These are phyloP conservation scores for Agrochola lychnidis DNA, from an alignment of 2,888 invertebrate genomes.

Conservation along the genomic window DNA sequence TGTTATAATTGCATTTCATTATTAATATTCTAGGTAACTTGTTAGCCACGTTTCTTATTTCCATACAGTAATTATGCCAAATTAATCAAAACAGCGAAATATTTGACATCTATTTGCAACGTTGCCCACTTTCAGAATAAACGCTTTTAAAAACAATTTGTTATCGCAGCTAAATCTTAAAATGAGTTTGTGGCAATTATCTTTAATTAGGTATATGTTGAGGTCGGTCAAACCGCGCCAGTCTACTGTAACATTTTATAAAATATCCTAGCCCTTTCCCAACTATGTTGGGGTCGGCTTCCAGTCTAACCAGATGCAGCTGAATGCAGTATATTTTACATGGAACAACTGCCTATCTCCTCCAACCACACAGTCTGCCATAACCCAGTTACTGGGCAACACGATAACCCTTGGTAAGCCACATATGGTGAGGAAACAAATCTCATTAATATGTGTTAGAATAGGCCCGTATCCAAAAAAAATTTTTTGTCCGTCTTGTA, in stretches of 20 bases:
- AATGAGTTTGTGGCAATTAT: too few species aligned
- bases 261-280: background rate
- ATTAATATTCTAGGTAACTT: too few species aligned
- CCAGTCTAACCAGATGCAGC: background rate
- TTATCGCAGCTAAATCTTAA: too few species aligned
- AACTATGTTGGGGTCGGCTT: background rate
- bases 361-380: too few species aligned
- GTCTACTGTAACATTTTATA: background rate
- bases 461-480: too few species aligned
- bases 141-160: background rate
- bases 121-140: too few species aligned
- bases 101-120: too few species aligned
- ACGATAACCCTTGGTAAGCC: background rate
- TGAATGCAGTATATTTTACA: background rate
- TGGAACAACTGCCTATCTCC: background rate
- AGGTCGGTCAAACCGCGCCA: background rate
- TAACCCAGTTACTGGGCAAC: background rate
- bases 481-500: too few species aligned
- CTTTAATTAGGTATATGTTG: background rate
- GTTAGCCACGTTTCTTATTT: too few species aligned
- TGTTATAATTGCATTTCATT: too few species aligned
- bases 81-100: too few species aligned
- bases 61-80: too few species aligned
- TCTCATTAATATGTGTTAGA: background rate
- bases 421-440: background rate